phyloP scores from a whole-genome alignment of 2,888 invertebrate species.

The Ophion ellenae region DNA sequence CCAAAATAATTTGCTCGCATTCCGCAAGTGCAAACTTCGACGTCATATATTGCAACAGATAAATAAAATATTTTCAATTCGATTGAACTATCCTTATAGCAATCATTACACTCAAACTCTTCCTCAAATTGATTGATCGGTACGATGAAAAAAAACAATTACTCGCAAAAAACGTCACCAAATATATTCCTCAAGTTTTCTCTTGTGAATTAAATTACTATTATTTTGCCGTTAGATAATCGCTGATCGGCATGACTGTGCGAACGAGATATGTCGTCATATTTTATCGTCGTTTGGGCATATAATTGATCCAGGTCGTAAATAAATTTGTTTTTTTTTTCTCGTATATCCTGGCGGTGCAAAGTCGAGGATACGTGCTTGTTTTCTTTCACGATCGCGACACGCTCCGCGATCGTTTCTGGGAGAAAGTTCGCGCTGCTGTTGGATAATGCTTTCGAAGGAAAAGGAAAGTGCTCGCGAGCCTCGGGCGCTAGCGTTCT shows the following conservation, averaged over 20 bases:
- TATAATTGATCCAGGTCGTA: not conserved
- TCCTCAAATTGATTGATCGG: not conserved
- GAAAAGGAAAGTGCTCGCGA: conserved; percentile 78
- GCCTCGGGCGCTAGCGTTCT: conserved; percentile 60
- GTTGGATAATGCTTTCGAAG: conserved; percentile 76
- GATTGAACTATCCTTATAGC: not conserved
- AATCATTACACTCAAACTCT: not conserved
- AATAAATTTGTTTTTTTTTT: not conserved
- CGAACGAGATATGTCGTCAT: not conserved
- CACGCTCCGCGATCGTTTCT: conserved; percentile 1
- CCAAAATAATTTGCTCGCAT: not conserved
- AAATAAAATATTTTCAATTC: not conserved
- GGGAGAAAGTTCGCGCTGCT: conserved; percentile 79
- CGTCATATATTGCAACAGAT: not conserved
- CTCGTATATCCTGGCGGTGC: not conserved
- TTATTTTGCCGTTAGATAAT: not conserved
- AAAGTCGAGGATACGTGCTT: conserved; percentile 15
- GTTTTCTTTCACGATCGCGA: not conserved
- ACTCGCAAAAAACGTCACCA: not conserved
- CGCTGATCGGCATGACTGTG: not conserved
- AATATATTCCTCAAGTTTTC: not conserved
- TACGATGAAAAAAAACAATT: not conserved
- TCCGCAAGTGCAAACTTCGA: not conserved
- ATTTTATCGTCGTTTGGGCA: not conserved
- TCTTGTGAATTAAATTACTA: not conserved